phyloP scores from a whole-genome alignment of 2,797 vertebrate species.

The Galaxias olidus region DNA sequence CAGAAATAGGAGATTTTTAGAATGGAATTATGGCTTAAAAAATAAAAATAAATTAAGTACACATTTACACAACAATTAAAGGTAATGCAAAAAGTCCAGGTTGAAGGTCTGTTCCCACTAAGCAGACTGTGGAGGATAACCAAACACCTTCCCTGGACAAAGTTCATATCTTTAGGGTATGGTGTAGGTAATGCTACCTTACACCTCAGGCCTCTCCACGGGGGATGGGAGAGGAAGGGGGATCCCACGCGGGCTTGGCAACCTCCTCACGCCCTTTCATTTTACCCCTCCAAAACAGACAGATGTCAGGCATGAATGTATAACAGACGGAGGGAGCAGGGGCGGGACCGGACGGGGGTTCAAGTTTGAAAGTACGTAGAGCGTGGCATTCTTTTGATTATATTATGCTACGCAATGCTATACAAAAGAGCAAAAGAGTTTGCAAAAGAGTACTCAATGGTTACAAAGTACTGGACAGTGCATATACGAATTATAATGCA shows the following conservation, averaged over 20 bases:
- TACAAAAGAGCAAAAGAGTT: no score
- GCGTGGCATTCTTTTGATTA: conserved; percentile 46
- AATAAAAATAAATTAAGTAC: no score
- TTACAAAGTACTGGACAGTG: neutral
- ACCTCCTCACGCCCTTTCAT: conserved; percentile 54
- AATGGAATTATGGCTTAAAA: no score
- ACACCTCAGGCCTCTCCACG: conserved; percentile 16
- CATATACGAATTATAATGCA: neutral
- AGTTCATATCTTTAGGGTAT: conserved; percentile 41
- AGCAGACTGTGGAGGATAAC: neutral
- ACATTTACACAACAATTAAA: no score
- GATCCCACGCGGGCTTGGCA: conserved; percentile 45
- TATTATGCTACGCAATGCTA: conserved; percentile 9
- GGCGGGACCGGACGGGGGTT: conserved; percentile 36
- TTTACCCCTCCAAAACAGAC: conserved; percentile 65
- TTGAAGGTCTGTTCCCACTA: no score
- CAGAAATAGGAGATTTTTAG: no score
- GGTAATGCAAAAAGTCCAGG: no score
- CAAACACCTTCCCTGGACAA: conserved; percentile 35
- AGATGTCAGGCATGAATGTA: conserved; percentile 75
- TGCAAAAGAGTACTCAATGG: neutral
- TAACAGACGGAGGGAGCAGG: conserved; percentile 59
- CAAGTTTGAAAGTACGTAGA: conserved; percentile 67
- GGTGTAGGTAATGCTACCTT: conserved; percentile 37
- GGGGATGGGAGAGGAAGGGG: conserved; percentile 25